These are phyloP conservation scores for Unio delphinus DNA, from an alignment of 2,888 invertebrate species.

Conservation along the genomic window DNA sequence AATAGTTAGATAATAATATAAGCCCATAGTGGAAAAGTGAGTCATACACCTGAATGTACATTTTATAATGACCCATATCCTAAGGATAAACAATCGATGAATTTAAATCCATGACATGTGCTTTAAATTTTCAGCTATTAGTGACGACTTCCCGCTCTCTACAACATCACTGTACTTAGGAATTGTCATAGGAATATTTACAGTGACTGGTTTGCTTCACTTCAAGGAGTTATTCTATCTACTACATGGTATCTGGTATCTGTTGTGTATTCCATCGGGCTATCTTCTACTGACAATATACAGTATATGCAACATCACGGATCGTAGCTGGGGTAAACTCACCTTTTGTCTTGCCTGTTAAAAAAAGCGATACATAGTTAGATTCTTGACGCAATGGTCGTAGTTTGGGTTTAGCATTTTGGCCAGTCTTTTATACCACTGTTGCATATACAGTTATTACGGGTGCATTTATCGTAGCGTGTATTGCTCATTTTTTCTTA, in stretches of 20 bases:
- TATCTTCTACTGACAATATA: constrained; percentile 63
- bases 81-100: neutral
- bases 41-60: too few relatives aligned
- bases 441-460: too few relatives aligned
- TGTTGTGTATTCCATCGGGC: constrained; percentile 64
- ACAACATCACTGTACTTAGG: constrained; percentile 57
- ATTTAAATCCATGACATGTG: neutral
- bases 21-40: too few relatives aligned
- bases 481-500: too few relatives aligned
- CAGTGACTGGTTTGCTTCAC: constrained; percentile 56
- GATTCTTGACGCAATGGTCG: too few relatives aligned
- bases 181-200: constrained; percentile 46
- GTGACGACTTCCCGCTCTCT: constrained; percentile 43
- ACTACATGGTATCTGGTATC: constrained; percentile 62
- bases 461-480: too few relatives aligned
- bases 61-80: too few relatives aligned
- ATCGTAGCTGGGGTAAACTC: constrained; percentile 63
- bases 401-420: too few relatives aligned
- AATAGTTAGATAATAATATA: too few relatives aligned
- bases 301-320: constrained; percentile 66
- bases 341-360: neutral
- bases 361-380: too few relatives aligned
- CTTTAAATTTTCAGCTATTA: constrained; percentile 33
- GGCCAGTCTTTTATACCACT: too few relatives aligned
- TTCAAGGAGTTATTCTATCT: constrained; percentile 57